phyloP scores from a whole-genome alignment of 2,113 vertebrate genomes.

The Progne subis region DNA sequence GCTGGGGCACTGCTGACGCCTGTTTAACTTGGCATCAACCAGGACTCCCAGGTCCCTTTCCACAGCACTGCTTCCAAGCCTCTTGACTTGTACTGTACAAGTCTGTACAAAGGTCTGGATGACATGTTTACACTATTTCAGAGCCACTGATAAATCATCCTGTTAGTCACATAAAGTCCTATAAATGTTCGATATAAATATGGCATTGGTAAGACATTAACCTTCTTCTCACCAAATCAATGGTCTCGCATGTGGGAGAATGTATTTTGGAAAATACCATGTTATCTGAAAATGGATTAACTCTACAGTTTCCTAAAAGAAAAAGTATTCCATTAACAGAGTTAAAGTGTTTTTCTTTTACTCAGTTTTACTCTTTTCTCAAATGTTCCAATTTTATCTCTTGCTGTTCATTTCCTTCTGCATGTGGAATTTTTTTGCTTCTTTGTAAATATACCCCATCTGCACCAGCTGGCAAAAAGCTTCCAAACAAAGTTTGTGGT shows the following conservation, averaged over 20 bases:
- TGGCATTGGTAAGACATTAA: background rate
- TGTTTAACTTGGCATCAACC: rapidly evolving
- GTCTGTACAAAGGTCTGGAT: background rate
- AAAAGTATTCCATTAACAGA: background rate
- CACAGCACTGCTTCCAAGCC: background rate
- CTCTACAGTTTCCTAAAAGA: background rate
- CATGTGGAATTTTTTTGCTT: background rate
- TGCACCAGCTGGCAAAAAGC: background rate
- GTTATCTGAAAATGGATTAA: background rate
- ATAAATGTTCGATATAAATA: background rate
- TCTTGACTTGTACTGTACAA: background rate
- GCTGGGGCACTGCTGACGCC: background rate
- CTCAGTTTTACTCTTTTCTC: background rate
- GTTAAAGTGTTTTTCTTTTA: background rate
- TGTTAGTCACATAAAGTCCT: background rate
- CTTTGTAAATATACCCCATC: background rate
- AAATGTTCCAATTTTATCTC: background rate
- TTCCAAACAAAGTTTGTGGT: background rate
- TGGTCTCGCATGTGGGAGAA: background rate
- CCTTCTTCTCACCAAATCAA: background rate
- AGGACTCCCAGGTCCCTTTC: background rate
- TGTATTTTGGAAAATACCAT: background rate
- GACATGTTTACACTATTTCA: background rate
- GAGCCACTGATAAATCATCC: background rate
- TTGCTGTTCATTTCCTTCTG: background rate